Base-by-base conservation (phyloP, 2,797 vertebrate genomes). In the Lacerta agilis region DNA sequence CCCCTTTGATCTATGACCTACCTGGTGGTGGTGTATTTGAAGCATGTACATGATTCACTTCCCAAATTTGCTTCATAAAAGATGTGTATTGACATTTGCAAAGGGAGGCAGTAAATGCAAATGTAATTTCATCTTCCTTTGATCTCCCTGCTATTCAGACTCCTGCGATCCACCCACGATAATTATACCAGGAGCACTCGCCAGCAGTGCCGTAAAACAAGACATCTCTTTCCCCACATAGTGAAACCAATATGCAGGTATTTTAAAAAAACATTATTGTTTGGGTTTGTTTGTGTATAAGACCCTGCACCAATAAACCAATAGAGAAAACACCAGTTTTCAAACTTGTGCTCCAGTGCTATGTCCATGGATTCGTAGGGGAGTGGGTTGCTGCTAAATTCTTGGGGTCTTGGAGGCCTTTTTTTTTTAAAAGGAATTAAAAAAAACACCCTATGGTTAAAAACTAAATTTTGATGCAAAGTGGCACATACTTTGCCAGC, bases 111-210 rank as follows among this genome's bases (percentile, higher is more conserved):
- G n/a, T 76, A 81, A 89, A 89, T 76, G 71, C 71, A 89, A 73
- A 73, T 64, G 20, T 64, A 72, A 88, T 79, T 83, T 55, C 71
- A 89, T 85, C 58, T 84, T 88, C 76, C 75, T 88, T 89, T 89
- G 87, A 89, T 85, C 77, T 85, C 17, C 20, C 4, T 38, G 33
- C 58, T 80, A 67, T 85, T 81, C 77, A 81, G 77, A 55, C 78
- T 81, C 55, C 36, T 76, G 67, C 29, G 75, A 83, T 83, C 85
- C 87, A 88, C 82, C 82, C 71, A 66, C 18, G 23, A n/a, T 89
- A 85, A 89, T 89, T 75, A 85, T 76, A 81, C 25, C 29, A 49
- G 75, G 71, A 76, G 71, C 43, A 18, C 25, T 67, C 78, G 29
- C 75, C 87, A 72, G 55, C 67, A 45, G 45, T 66, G 43, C 49